Percentiles rank a stretch among this genome's conserved stretches.
Conservation (phyloP, 2,797 vertebrate genomes). For the Sebastes steindachneri region DNA sequence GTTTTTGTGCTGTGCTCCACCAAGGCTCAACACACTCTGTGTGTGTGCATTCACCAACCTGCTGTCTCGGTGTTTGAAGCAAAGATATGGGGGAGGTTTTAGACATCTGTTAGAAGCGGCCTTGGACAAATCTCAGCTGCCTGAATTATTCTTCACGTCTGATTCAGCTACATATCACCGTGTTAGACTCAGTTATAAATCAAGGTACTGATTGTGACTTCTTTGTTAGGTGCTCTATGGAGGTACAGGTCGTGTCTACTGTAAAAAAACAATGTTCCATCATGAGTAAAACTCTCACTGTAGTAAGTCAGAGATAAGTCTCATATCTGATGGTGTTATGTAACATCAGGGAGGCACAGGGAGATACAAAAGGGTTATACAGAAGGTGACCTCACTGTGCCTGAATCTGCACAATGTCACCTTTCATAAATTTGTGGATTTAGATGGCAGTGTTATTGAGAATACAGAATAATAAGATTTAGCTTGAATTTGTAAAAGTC, state of each 20-base stretch:
- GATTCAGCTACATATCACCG: constrained; percentile 10
- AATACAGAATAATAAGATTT: background rate
- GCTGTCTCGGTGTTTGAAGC: constrained; percentile 41
- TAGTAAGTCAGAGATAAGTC: background rate
- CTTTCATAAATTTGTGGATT: constrained; percentile 1
- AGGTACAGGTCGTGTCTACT: background rate
- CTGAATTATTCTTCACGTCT: constrained; percentile 11
- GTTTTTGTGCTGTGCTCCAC: constrained; percentile 36
- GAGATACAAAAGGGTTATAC: background rate
- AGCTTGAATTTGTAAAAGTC: background rate
- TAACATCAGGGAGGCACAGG: constrained; percentile 18
- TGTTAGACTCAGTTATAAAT: background rate
- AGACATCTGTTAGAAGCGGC: constrained; percentile 44
- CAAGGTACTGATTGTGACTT: background rate
- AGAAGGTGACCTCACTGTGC: constrained; percentile 43
- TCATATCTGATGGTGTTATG: constrained; percentile 6
- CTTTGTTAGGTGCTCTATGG: background rate
- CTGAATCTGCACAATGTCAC: constrained; percentile 17
- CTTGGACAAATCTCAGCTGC: constrained; percentile 15
- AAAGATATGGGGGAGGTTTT: constrained; percentile 28
- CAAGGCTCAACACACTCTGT: constrained; percentile 3
- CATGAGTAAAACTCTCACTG: background rate
- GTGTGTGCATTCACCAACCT: constrained; percentile 37
- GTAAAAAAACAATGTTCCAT: background rate
- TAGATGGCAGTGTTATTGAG: background rate